A percentile compares a stretch with the other conserved stretches of the same genome.
Evolutionary conservation across 2,113 vertebrate genomes (phyloP).

Genomic region (Nanorana parkeri): DNA sequence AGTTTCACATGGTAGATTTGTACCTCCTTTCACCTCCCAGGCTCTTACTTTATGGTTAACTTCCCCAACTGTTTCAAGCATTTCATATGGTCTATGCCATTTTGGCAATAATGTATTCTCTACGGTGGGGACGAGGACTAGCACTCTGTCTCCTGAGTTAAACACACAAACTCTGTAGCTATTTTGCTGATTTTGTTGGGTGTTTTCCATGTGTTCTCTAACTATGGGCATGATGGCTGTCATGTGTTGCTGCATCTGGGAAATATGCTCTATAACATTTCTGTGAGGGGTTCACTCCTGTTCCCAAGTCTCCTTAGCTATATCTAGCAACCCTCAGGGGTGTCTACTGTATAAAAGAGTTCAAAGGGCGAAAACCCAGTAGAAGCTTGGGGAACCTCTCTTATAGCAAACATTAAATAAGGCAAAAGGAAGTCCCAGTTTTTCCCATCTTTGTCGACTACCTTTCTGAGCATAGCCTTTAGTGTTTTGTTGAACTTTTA

Average conservation of each 20-base stretch:
- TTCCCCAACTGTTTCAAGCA: not conserved
- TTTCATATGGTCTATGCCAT: conserved; percentile 9
- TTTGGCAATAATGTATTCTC: not conserved
- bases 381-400: too few species aligned
- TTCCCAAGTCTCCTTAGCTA: too few species aligned
- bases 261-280: too few species aligned
- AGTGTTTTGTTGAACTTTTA: too few species aligned
- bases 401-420: too few species aligned
- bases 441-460: not conserved
- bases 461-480: not conserved
- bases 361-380: conserved; percentile 2
- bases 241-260: too few species aligned
- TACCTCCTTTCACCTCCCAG: not conserved
- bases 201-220: not conserved
- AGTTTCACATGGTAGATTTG: not conserved
- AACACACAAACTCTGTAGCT: not conserved
- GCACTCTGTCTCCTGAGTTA: not conserved
- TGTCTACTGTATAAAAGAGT: not conserved
- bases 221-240: too few species aligned
- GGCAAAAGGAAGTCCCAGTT: too few species aligned
- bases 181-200: too few species aligned
- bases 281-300: too few species aligned
- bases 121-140: too few species aligned
- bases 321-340: not conserved
- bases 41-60: not conserved